A percentile compares a stretch with the other conserved stretches of the same genome.
phyloP scores from a whole-genome alignment of 2,888 invertebrate species.

The Prosapia bicincta region DNA sequence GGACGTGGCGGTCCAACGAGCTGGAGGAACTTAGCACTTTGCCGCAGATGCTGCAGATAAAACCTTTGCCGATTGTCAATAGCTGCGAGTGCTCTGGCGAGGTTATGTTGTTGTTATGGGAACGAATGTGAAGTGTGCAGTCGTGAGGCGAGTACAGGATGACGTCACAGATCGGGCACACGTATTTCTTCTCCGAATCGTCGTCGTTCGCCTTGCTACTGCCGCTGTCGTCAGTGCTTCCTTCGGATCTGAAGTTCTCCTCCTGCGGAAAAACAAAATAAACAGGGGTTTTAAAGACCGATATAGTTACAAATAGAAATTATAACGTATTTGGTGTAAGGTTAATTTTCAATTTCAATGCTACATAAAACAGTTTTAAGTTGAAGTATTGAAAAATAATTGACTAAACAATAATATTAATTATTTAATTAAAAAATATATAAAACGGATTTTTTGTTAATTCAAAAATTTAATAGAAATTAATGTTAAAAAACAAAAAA shows the following conservation, averaged over 20 bases:
- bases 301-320: too few species aligned
- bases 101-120: conserved; percentile 55
- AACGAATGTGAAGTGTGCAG: conserved; percentile 65
- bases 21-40: conserved; percentile 74
- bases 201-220: background rate
- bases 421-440: too few species aligned
- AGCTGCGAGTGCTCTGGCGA: conserved; percentile 12
- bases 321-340: too few species aligned
- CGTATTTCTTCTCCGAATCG: conserved; percentile 2
- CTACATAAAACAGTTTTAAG: too few species aligned
- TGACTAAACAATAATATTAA: too few species aligned
- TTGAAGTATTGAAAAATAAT: too few species aligned
- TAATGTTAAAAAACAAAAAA: too few species aligned
- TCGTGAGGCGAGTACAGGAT: conserved; percentile 53
- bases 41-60: conserved; percentile 62
- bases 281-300: background rate
- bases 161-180: conserved; percentile 31
- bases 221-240: background rate
- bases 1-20: conserved; percentile 66
- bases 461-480: too few species aligned
- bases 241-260: background rate
- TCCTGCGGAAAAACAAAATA: background rate
- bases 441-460: too few species aligned
- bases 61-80: conserved; percentile 47
- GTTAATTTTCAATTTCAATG: too few species aligned